These are phyloP conservation scores for Todus mexicanus DNA, from an alignment of 2,797 vertebrate species.

Conservation along the genomic window DNA sequence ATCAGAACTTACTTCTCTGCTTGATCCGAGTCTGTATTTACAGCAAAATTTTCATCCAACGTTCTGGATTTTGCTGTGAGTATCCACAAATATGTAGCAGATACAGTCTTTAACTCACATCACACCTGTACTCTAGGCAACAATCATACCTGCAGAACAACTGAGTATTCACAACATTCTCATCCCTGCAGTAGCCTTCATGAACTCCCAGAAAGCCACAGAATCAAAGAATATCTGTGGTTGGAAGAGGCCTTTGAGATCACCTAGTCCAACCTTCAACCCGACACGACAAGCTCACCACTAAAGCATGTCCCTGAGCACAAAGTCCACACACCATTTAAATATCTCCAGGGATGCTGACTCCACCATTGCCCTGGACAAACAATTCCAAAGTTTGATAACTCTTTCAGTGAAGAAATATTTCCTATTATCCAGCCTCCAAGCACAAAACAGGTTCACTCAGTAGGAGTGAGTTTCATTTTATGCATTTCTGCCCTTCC, in stretches of 20 bases:
- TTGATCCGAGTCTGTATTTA: not conserved
- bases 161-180: fast-evolving
- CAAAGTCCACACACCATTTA: too few relatives aligned
- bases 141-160: not conserved
- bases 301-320: too few relatives aligned
- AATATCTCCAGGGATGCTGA: too few relatives aligned
- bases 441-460: not conserved
- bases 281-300: too few relatives aligned
- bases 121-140: not conserved
- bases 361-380: too few relatives aligned
- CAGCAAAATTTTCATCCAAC: not conserved
- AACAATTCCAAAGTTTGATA: too few relatives aligned
- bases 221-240: too few relatives aligned
- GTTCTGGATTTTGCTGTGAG: not conserved
- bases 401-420: too few relatives aligned
- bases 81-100: not conserved
- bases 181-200: not conserved
- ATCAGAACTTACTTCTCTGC: not conserved
- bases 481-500: not conserved
- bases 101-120: not conserved
- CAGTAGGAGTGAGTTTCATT: not conserved
- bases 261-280: too few relatives aligned
- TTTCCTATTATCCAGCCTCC: too few relatives aligned
- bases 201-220: not conserved
- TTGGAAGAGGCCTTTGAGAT: too few relatives aligned